Base-by-base conservation (phyloP, 2,113 vertebrate genomes). In the Siniperca chuatsi region DNA sequence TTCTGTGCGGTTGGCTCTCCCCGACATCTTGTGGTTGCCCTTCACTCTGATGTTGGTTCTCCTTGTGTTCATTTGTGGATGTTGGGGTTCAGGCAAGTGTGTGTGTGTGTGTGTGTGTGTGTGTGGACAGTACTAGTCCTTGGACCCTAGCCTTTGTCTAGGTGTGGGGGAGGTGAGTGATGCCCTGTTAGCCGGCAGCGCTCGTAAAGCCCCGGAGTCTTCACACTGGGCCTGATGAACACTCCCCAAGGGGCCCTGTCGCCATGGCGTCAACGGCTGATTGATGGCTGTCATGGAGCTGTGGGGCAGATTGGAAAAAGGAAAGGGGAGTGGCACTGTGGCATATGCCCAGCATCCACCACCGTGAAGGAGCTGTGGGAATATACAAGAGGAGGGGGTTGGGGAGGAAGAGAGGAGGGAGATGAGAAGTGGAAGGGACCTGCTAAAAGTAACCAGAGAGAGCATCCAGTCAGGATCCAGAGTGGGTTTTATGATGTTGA, bases 251-350 rank as follows among this genome's bases (percentile, higher is more conserved):
- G 96, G 95, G 94, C 95, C 93, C 92, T 58, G 95, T 96, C 96
- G 93, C 96, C 96, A 96, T 96, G 96, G 94, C 91, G 92, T 97
- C 96, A 87, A 75, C 0, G 73, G 35, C 85, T 97, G 97, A 97
- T 97, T 97, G 97, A 98, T 98, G 97, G 96, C 96, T 97, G 97
- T 97, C 97, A 97, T 87, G 87, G 89, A 25, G 96, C 96, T 95
- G 94, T 95, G 89, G n/a, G 96, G 94, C 95, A 96, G 96, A 96
- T 97, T 96, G 96, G 84, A 76, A 94, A 93, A 95, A 93, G 93
- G 72, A 86, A 95, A 95, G 95, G 95, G 95, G 95, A 97, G 95
- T 95, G 97, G 95, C 96, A 96, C 94, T 9, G 81, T 94, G 93
- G 92, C 93, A 94, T 93, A 97, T 97, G 96, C 96, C 96, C 92